These are phyloP conservation scores for Pachyseris speciosa DNA, from an alignment of 64 coral and sea anemone species.

Conservation along the genomic window DNA sequence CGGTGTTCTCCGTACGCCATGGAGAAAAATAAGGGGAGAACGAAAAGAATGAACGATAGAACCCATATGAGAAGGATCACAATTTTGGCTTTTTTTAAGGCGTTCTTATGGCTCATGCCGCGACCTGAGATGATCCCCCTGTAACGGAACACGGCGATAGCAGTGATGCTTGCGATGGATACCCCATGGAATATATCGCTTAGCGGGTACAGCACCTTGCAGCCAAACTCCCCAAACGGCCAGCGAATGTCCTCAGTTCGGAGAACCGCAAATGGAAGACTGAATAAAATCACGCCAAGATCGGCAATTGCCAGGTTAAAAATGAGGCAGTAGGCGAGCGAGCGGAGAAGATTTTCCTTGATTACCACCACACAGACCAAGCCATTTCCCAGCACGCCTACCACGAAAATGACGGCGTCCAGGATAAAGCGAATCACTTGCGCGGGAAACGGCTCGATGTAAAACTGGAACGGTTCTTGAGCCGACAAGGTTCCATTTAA, in stretches of 20 bases:
- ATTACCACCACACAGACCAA: constrained; percentile 82
- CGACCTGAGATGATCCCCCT: constrained; percentile 83
- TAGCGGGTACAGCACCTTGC: constrained; percentile 85
- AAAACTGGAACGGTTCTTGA: constrained; percentile 28
- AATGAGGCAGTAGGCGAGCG: constrained; percentile 75
- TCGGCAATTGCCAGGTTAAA: constrained; percentile 83
- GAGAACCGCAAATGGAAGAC: constrained; percentile 82
- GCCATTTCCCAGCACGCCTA: constrained; percentile 75
- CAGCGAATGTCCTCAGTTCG: constrained; percentile 78
- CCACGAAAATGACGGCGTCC: constrained; percentile 65
- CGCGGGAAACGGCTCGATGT: constrained; percentile 61
- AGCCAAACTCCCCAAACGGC: constrained; percentile 86
- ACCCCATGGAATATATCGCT: constrained; percentile 91
- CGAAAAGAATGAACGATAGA: constrained; percentile 72
- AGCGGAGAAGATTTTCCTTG: constrained; percentile 71
- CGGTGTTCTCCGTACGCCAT: constrained; percentile 61
- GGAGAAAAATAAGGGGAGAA: constrained; percentile 77
- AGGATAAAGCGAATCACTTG: constrained; percentile 59
- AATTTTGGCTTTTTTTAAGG: constrained; percentile 33
- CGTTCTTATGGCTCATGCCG: constrained; percentile 26
- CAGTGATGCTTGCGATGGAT: constrained; percentile 82
- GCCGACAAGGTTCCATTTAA: not conserved
- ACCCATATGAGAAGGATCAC: constrained; percentile 70
- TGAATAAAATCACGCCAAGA: constrained; percentile 74
- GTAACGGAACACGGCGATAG: constrained; percentile 79